Conservation (phyloP, 2,797 vertebrate genomes). For the Cynodonichthys magdalenae region DNA sequence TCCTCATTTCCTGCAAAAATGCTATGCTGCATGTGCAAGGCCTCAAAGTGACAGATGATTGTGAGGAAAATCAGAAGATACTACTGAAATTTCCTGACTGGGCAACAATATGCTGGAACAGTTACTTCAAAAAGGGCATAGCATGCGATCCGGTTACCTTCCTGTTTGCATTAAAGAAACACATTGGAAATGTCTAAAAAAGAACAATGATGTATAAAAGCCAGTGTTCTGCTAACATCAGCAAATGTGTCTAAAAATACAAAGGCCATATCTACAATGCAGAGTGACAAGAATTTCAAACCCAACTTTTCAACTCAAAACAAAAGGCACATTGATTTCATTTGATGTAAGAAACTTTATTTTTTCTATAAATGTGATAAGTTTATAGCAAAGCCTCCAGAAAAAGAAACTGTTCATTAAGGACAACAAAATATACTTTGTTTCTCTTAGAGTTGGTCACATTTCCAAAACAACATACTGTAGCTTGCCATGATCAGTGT, state of each 20-base stretch:
- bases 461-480: conserved; percentile 4
- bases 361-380: conserved; percentile 12
- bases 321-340: neutral
- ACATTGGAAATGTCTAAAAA: neutral
- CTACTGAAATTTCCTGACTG: conserved; percentile 9
- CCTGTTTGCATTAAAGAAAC: neutral
- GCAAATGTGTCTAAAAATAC: neutral
- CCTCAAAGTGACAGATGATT: neutral
- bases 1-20: neutral
- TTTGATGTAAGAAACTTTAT: conserved; percentile 1
- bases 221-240: neutral
- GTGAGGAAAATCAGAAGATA: conserved; percentile 5
- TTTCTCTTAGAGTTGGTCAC: neutral
- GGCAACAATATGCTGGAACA: neutral
- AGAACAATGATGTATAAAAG: neutral
- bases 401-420: neutral
- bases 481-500: no score
- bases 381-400: neutral
- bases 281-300: neutral
- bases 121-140: neutral
- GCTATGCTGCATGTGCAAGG: neutral
- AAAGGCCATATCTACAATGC: neutral
- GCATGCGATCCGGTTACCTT: conserved; percentile 2
- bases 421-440: conserved; percentile 7
- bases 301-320: neutral